Percentiles rank a stretch among this genome's conserved stretches.
Conservation (phyloP, 2,113 vertebrate species). For the Poeciliopsis turrubarensis region DNA sequence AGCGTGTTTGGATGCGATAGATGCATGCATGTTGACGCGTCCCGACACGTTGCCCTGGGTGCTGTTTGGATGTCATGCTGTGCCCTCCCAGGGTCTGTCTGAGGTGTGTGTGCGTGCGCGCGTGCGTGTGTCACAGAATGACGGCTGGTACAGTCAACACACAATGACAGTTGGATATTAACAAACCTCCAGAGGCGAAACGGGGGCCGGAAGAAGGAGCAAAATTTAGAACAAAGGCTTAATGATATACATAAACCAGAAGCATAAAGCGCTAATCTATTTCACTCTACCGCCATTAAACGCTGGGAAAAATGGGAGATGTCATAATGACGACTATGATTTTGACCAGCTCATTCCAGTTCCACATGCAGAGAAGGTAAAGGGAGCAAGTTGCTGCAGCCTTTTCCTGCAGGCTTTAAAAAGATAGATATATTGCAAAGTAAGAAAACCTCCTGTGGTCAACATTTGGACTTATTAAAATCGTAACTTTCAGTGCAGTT, state of each 20-base stretch:
- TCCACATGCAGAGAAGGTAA: slow-evolving; percentile 19
- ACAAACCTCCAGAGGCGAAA: slow-evolving; percentile 48
- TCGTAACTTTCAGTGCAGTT: too few species aligned
- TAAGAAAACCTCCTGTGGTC: too few species aligned
- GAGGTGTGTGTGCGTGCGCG: slow-evolving; percentile 39
- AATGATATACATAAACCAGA: slow-evolving; percentile 16
- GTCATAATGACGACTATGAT: neutral
- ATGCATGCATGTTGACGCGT: slow-evolving; percentile 42
- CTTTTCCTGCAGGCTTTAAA: neutral
- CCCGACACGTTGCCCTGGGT: slow-evolving; percentile 56
- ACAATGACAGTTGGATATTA: slow-evolving; percentile 70
- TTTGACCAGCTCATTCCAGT: slow-evolving; percentile 8
- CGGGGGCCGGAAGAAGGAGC: slow-evolving; percentile 17
- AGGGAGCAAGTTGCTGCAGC: slow-evolving; percentile 2
- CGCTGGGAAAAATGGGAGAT: neutral
- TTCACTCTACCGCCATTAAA: neutral
- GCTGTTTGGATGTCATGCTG: slow-evolving; percentile 62
- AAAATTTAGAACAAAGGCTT: slow-evolving; percentile 52
- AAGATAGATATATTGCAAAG: neutral
- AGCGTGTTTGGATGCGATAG: slow-evolving; percentile 7
- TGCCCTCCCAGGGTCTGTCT: slow-evolving; percentile 52
- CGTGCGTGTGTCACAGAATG: slow-evolving; percentile 44
- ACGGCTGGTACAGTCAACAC: slow-evolving; percentile 73
- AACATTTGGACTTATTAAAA: too few species aligned
- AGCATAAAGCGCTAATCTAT: neutral